Evolutionary conservation across 1,140 invertebrate genomes (phyloP).

Genomic region (Diorhabda carinulata): DNA sequence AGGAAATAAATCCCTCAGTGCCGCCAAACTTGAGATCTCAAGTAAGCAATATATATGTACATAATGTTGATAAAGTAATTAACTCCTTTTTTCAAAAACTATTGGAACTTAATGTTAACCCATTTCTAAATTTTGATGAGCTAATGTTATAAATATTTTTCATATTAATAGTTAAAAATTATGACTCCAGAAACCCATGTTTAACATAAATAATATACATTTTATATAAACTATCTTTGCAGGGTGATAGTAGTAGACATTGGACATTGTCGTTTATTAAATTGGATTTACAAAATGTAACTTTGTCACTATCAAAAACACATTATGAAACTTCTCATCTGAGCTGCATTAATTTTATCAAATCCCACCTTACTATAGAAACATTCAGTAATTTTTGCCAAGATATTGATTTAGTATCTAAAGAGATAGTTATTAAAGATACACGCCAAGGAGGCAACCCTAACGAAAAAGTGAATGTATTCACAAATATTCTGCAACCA

Average conservation of each 20-base stretch:
- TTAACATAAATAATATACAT: neutral
- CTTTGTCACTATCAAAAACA: conserved; percentile 62
- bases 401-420: conserved; percentile 89
- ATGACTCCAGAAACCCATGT: too few species aligned
- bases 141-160: conserved; percentile 3
- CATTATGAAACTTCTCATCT: conserved; percentile 59
- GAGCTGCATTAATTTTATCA: conserved; percentile 88
- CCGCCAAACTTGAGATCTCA: conserved; percentile 5
- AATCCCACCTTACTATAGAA: conserved; percentile 79
- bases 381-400: conserved; percentile 82
- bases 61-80: too few species aligned
- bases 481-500: conserved; percentile 84
- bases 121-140: neutral
- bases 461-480: conserved; percentile 77
- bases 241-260: conserved; percentile 35
- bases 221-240: neutral
- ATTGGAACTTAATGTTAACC: too few species aligned
- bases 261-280: conserved; percentile 78
- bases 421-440: conserved; percentile 85
- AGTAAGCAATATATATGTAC: neutral
- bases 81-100: too few species aligned
- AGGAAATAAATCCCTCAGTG: conserved; percentile 56
- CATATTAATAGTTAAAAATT: too few species aligned
- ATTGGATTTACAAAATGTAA: conserved; percentile 85
- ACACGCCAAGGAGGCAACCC: conserved; percentile 66